A percentile compares a stretch with the other conserved stretches of the same genome.
phyloP scores from a whole-genome alignment of 2,797 vertebrate genomes.

The Microhierax caerulescens region DNA sequence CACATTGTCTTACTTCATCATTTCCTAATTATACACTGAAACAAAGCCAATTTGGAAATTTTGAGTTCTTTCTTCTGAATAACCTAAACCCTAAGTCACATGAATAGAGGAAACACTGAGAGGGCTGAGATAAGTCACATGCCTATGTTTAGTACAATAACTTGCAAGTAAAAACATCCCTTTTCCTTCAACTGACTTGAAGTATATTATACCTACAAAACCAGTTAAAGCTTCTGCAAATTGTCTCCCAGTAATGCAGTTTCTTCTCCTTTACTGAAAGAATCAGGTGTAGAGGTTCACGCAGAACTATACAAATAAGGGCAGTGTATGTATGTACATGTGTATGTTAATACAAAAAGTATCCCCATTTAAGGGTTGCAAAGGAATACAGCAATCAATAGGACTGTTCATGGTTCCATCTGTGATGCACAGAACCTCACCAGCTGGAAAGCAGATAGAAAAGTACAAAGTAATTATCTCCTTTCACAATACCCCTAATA shows the following conservation, averaged over 20 bases:
- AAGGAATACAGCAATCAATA: background rate
- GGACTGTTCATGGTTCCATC: background rate
- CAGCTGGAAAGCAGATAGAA: background rate
- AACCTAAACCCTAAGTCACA: conserved; percentile 37
- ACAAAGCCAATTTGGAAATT: conserved; percentile 35
- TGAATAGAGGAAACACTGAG: conserved; percentile 19
- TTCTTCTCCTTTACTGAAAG: background rate
- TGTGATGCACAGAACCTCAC: background rate
- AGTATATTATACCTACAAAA: background rate
- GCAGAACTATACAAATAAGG: background rate
- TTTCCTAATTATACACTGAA: background rate
- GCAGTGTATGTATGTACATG: background rate
- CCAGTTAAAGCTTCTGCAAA: background rate
- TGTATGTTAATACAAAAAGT: background rate
- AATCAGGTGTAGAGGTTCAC: background rate
- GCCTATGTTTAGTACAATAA: conserved; percentile 10
- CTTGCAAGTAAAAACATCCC: background rate
- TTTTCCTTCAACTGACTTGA: background rate
- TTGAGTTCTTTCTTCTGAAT: background rate
- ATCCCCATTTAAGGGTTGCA: background rate
- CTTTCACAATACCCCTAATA: background rate
- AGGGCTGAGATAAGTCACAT: conserved; percentile 27
- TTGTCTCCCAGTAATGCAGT: background rate
- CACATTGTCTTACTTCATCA: background rate
- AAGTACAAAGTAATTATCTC: background rate